phyloP scores from a whole-genome alignment of 2,797 vertebrate genomes.

The Hoplostethus atlanticus region DNA sequence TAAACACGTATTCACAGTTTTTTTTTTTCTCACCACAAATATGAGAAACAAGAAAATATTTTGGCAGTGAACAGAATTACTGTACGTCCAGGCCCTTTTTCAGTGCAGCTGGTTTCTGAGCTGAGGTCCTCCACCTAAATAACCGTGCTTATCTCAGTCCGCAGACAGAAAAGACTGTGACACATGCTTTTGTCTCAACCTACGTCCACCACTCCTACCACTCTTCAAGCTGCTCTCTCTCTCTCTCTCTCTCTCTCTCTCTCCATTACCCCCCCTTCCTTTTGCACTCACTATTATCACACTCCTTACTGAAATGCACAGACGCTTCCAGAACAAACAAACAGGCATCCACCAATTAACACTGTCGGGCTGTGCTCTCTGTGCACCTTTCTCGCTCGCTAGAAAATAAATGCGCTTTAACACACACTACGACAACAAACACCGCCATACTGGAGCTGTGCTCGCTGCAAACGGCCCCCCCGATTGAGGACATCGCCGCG shows the following conservation, averaged over 20 bases:
- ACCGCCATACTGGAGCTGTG: constrained; percentile 5
- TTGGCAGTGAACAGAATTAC: constrained; percentile 2
- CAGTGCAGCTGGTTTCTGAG: background rate
- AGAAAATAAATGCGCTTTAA: constrained; percentile 42
- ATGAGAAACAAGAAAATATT: constrained; percentile 4
- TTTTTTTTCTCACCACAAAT: no score
- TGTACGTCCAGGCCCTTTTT: constrained; percentile 16
- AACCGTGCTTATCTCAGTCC: constrained; percentile 69
- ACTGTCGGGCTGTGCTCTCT: constrained; percentile 44
- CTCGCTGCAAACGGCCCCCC: constrained; percentile 10
- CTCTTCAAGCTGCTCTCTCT: constrained; percentile 1
- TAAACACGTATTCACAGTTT: no score
- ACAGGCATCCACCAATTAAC: constrained; percentile 60
- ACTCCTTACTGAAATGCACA: background rate
- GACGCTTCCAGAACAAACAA: constrained; percentile 58
- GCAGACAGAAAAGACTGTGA: constrained; percentile 71
- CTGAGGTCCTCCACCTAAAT: constrained; percentile 51
- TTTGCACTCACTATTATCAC: constrained; percentile 47
- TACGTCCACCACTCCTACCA: constrained; percentile 56
- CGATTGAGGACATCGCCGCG: constrained; percentile 16
- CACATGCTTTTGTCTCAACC: constrained; percentile 74
- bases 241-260: constrained; percentile 5
- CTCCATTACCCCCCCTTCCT: constrained; percentile 8
- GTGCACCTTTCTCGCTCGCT: constrained; percentile 37
- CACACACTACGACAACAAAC: constrained; percentile 27